Percentiles rank a stretch among this genome's conserved stretches.
These are phyloP conservation scores for Machimus rusticus DNA, from an alignment of 2,888 invertebrate species.

Conservation along the genomic window DNA sequence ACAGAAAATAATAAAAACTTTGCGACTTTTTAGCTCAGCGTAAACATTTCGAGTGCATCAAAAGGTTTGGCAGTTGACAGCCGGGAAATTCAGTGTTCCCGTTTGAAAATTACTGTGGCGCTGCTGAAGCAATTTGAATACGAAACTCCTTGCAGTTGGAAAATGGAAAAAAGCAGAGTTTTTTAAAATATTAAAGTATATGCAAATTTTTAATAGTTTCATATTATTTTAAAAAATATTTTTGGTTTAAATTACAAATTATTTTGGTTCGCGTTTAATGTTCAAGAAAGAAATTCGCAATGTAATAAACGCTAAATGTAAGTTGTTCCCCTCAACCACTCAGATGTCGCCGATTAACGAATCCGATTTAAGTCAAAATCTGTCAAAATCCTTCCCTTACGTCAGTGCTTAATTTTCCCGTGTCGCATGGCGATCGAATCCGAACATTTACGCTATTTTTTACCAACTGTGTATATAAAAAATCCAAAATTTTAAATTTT, in stretches of 20 bases:
- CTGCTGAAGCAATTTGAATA: not conserved
- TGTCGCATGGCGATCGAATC: not conserved
- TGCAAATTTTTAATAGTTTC: too few species aligned
- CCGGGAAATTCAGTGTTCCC: not conserved
- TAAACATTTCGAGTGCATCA: not conserved
- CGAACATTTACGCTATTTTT: not conserved
- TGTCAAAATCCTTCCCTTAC: not conserved
- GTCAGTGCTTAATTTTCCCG: slow-evolving; percentile 12
- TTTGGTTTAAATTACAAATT: not conserved
- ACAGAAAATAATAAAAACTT: not conserved
- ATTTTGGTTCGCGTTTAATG: not conserved
- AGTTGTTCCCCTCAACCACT: not conserved
- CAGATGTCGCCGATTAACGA: not conserved
- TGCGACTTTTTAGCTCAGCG: not conserved
- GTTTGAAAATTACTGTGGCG: not conserved
- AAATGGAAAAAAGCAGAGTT: too few species aligned
- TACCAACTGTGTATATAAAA: not conserved
- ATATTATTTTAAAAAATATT: not conserved
- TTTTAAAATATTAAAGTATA: too few species aligned
- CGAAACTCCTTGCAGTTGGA: not conserved
- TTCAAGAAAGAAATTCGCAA: not conserved
- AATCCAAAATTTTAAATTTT: not conserved
- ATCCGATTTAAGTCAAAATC: not conserved
- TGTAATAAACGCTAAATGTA: not conserved
- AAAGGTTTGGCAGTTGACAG: not conserved